Conservation (phyloP, 2,113 vertebrate species). For the rabbit (Oryctolagus cuniculus) region DNA sequence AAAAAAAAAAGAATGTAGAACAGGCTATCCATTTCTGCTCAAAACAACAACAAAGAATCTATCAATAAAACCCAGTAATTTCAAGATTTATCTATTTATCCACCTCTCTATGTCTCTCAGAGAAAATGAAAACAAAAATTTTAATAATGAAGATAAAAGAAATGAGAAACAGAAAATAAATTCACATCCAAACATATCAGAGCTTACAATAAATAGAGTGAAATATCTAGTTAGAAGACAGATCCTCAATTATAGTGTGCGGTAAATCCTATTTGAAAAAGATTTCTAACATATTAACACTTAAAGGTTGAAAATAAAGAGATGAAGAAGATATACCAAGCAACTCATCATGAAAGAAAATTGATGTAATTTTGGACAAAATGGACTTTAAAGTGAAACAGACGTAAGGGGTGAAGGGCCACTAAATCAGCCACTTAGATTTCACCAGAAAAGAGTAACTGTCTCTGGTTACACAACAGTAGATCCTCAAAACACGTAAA, state of each 20-base stretch:
- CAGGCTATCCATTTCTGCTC: not conserved
- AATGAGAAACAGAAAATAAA: not conserved
- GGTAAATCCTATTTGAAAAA: not conserved
- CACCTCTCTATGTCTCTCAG: too few relatives aligned
- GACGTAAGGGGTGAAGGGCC: not conserved
- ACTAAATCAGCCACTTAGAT: not conserved
- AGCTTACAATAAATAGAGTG: not conserved
- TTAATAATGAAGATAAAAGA: not conserved
- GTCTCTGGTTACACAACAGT: not conserved
- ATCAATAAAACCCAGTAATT: too few relatives aligned
- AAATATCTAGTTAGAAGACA: not conserved
- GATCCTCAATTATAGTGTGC: not conserved
- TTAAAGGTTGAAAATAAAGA: not conserved
- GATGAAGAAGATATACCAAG: not conserved
- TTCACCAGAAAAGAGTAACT: not conserved
- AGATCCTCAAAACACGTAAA: not conserved
- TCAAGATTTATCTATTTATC: too few relatives aligned
- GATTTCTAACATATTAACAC: not conserved
- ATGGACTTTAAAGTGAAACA: not conserved
- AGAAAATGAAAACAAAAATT: too few relatives aligned
- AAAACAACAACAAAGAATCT: too few relatives aligned
- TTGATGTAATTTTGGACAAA: not conserved
- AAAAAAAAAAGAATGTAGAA: not conserved
- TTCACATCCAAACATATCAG: not conserved
- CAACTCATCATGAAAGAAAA: conserved; percentile 12